A percentile compares a stretch with the other conserved stretches of the same genome.
phyloP scores from a whole-genome alignment of 1,140 invertebrate species.

The Achatina immaculata region DNA sequence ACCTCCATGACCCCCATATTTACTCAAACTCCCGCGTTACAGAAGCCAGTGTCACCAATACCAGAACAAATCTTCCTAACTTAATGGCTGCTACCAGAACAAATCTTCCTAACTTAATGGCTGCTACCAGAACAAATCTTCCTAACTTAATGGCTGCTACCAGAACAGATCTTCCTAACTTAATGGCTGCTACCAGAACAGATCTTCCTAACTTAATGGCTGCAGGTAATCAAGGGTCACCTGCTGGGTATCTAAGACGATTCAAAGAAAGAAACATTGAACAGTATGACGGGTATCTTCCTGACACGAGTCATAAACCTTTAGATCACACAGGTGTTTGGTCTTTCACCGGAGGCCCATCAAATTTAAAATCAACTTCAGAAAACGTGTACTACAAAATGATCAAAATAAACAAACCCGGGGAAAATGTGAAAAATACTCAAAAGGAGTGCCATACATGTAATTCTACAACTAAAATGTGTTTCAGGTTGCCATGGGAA shows the following conservation, averaged over 20 bases:
- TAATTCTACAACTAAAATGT: background rate
- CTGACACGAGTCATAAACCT: background rate
- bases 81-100: too few species aligned
- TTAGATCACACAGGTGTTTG: background rate
- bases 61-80: too few species aligned
- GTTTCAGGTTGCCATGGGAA: slow-evolving; percentile 29
- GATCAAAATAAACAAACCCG: background rate
- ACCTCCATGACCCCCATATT: too few species aligned
- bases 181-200: background rate
- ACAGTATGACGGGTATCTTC: slow-evolving; percentile 20
- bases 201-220: background rate
- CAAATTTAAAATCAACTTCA: background rate
- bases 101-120: too few species aligned
- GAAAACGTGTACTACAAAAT: background rate
- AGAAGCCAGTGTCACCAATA: too few species aligned
- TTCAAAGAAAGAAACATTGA: background rate
- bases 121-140: too few species aligned
- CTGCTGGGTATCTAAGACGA: background rate
- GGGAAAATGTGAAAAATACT: background rate
- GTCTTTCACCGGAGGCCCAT: background rate
- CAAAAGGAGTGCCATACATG: slow-evolving; percentile 11
- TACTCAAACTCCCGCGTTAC: too few species aligned
- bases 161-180: too few species aligned
- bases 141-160: too few species aligned
- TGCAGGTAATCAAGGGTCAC: background rate